phyloP scores from a whole-genome alignment of 1,140 invertebrate species.

The Nasonia longicornis region DNA sequence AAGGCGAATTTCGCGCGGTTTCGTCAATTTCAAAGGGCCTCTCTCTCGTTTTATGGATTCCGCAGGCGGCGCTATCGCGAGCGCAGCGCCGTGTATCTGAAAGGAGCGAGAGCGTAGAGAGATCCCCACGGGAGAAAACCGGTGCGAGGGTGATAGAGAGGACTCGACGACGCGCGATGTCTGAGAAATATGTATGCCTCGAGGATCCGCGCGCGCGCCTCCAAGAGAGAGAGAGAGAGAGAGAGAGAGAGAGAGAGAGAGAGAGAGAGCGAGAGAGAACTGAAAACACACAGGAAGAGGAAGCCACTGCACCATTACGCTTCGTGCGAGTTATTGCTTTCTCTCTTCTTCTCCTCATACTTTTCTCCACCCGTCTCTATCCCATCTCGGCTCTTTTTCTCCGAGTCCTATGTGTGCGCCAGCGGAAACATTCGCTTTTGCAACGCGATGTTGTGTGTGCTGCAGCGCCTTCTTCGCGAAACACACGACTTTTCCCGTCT shows the following conservation, averaged over 20 bases:
- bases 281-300: slow-evolving; percentile 36
- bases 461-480: not conserved
- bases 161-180: slow-evolving; percentile 17
- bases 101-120: slow-evolving; percentile 12
- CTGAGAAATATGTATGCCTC: slow-evolving; percentile 37
- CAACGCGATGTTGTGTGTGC: not conserved
- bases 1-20: slow-evolving; percentile 29
- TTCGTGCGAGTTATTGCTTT: slow-evolving; percentile 28
- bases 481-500: slow-evolving; percentile 20
- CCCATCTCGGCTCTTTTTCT: slow-evolving; percentile 2
- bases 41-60: slow-evolving; percentile 41
- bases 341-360: slow-evolving; percentile 8
- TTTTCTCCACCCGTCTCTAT: not conserved
- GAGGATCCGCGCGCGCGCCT: slow-evolving; percentile 22
- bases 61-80: slow-evolving; percentile 12
- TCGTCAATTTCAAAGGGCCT: slow-evolving; percentile 34
- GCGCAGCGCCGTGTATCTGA: slow-evolving; percentile 4
- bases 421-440: slow-evolving; percentile 39
- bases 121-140: slow-evolving; percentile 16
- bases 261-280: not conserved
- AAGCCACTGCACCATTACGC: slow-evolving; percentile 44
- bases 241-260: not conserved
- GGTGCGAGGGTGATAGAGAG: not conserved
- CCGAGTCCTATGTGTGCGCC: not conserved
- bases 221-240: not conserved